Evolutionary conservation across 2,797 vertebrate genomes (phyloP), one percentile per base, ranked within the genome.

Genomic region (Anisognathus igniventris): DNA sequence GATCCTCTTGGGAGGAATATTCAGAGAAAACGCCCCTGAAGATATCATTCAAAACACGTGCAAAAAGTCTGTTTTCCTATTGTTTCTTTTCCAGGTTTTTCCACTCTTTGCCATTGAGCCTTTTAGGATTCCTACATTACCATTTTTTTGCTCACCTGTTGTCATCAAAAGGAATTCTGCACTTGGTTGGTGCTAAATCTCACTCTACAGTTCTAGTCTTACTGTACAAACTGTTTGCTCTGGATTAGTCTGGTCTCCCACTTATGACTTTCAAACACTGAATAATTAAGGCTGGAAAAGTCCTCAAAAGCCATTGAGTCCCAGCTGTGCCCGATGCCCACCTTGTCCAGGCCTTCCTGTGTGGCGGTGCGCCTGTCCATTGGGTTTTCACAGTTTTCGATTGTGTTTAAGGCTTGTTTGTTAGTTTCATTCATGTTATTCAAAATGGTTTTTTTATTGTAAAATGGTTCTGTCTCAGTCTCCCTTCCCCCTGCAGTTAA

Each of bases 271-370:
- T 71, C 31, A 61, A 42, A 17, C 50, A 24, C 27, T 44, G 23
- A 44, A 50, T 24, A 1, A 27, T 4, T n/a, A 2, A 42, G 6
- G 15, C 1, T 50, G 42, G 66, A 71, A 71, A 78, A 71, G 14
- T 24, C 24, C 51, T 58, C 24, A 45, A 3, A 79, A 39, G 2
- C 24, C 44, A 21, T 1, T 0, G 1, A 65, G 14, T 20, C 19
- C 58, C 2, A 27, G 44, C 27, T 53, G 21, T 65, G 58, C 37
- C 39, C 0, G 0, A 20, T 51, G 0, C 20, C n/a, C 45, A 58
- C 19, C 45, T 7, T 58, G 44, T 42, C n/a, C 67, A 72, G 66
- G 1, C n/a, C n/a, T n/a, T n/a, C n/a, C n/a, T n/a, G n/a, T n/a
- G n/a, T n/a, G n/a, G n/a, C n/a, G n/a, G n/a, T n/a, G n/a, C n/a